These are phyloP conservation scores for Porites cylindrica DNA, from an alignment of 92 coral and sea anemone species.

Conservation along the genomic window DNA sequence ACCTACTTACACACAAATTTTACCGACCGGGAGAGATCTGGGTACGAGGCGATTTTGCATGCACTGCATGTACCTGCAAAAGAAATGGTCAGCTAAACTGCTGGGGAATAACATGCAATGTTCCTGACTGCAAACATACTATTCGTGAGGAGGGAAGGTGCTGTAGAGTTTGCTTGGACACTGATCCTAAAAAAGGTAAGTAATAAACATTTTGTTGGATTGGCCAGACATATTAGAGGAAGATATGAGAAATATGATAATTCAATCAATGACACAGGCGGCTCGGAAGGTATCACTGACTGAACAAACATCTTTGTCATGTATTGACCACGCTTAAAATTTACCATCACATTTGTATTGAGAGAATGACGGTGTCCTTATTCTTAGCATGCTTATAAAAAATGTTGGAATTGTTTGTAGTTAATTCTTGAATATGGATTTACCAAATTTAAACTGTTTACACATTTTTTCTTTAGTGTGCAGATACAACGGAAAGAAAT, in stretches of 20 bases:
- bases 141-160: constrained; percentile 72
- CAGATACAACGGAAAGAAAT: constrained; percentile 58
- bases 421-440: not conserved
- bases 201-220: not conserved
- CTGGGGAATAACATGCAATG: constrained; percentile 57
- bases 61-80: constrained; percentile 66
- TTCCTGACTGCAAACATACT: constrained; percentile 43
- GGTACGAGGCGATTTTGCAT: constrained; percentile 72
- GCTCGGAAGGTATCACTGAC: too few species aligned
- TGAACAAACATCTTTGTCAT: too few species aligned
- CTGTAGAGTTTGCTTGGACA: constrained; percentile 65
- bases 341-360: too few species aligned
- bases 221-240: not conserved
- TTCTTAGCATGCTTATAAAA: not conserved
- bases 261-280: too few species aligned
- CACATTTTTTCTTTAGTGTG: constrained; percentile 47
- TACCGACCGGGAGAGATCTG: constrained; percentile 68
- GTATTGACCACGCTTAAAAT: too few species aligned
- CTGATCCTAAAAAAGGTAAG: constrained; percentile 64
- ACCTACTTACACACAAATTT: constrained; percentile 55
- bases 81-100: constrained; percentile 62
- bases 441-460: not conserved
- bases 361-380: too few species aligned
- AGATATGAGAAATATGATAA: not conserved
- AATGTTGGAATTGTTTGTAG: not conserved